These are phyloP conservation scores for Dryobotodes eremita DNA, from an alignment of 2,888 invertebrate species.

Conservation along the genomic window DNA sequence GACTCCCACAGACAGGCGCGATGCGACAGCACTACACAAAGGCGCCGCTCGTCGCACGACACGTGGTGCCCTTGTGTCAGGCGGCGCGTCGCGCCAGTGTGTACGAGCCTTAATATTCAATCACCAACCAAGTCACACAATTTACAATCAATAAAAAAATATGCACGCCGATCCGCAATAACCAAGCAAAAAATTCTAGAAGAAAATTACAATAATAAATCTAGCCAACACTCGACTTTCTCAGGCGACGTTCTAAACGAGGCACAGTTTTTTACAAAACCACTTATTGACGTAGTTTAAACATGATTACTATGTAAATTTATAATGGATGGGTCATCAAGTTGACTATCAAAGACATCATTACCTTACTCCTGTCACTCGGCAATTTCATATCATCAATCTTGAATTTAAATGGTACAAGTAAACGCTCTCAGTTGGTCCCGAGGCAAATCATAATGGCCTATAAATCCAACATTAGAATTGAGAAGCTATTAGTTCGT, in stretches of 20 bases:
- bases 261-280: conserved; percentile 62
- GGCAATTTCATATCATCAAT: conserved; percentile 83
- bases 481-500: conserved; percentile 54
- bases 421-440: conserved; percentile 81
- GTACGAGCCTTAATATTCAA: no score
- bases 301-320: conserved; percentile 83
- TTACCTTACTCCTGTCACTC: conserved; percentile 78
- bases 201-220: conserved; percentile 60
- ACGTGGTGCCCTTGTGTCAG: no score
- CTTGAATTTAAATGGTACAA: conserved; percentile 83
- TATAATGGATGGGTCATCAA: conserved; percentile 84
- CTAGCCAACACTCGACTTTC: conserved; percentile 57
- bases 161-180: conserved; percentile 22
- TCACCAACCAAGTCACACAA: not conserved
- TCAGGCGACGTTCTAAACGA: conserved; percentile 51
- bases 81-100: no score
- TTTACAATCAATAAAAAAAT: conserved; percentile 20
- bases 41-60: no score
- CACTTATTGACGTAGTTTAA: conserved; percentile 67
- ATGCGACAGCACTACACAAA: no score
- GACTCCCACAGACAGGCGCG: no score
- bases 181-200: conserved; percentile 28
- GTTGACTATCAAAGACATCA: conserved; percentile 78
- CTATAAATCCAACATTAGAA: conserved; percentile 63
- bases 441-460: conserved; percentile 69